Evolutionary conservation across 64 coral and sea anemone species (phyloP).

Genomic region (Actinia equina): DNA sequence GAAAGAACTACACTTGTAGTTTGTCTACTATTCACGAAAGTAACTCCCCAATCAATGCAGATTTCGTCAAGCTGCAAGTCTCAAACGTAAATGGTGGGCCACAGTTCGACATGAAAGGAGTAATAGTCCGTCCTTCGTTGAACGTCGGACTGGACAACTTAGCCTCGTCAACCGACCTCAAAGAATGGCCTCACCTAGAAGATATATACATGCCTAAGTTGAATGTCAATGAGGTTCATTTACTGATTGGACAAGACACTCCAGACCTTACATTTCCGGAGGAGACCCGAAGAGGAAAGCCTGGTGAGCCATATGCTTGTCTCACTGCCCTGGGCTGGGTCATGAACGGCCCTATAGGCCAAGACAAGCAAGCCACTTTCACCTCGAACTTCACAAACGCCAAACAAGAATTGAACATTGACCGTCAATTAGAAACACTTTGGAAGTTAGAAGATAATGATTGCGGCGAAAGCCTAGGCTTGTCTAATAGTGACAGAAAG

Average conservation of each 20-base stretch:
- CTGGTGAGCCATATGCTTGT: slow-evolving; percentile 36
- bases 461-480: slow-evolving; percentile 23
- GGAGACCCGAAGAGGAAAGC: slow-evolving; percentile 29
- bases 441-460: slow-evolving; percentile 46
- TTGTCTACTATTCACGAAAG: slow-evolving; percentile 51
- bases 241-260: slow-evolving; percentile 53
- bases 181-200: slow-evolving; percentile 42
- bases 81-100: slow-evolving; percentile 38
- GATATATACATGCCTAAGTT: slow-evolving; percentile 17
- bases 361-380: slow-evolving; percentile 18
- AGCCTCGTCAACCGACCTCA: slow-evolving; percentile 13
- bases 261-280: slow-evolving; percentile 32
- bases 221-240: slow-evolving; percentile 20
- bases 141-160: slow-evolving; percentile 36
- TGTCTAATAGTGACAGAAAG: slow-evolving; percentile 28
- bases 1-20: slow-evolving; percentile 15
- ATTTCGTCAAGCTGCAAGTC: slow-evolving; percentile 42
- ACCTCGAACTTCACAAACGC: slow-evolving; percentile 10
- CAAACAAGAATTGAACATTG: slow-evolving; percentile 27
- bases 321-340: slow-evolving; percentile 35
- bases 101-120: slow-evolving; percentile 30
- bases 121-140: slow-evolving; percentile 35
- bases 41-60: slow-evolving; percentile 16
- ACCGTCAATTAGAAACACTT: slow-evolving; percentile 29
- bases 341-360: slow-evolving; percentile 36